These are phyloP conservation scores for Drosophila kambysellisi DNA, from an alignment of 2,888 invertebrate genomes.

Conservation along the genomic window DNA sequence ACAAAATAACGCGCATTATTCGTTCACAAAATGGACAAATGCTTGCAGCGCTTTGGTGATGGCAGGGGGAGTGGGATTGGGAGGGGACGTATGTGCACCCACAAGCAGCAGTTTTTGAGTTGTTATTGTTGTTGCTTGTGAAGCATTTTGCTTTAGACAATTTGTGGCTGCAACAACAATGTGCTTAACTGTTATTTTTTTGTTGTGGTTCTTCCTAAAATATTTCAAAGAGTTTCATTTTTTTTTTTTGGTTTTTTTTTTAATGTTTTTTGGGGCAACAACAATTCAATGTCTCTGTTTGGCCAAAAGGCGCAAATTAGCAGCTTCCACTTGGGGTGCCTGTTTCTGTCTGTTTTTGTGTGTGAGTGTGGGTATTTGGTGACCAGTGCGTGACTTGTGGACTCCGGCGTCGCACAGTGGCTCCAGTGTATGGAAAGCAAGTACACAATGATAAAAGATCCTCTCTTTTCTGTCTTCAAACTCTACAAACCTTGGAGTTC, in stretches of 20 bases:
- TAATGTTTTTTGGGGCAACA: constrained; percentile 33
- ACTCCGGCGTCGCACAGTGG: constrained; percentile 51
- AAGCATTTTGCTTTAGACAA: constrained; percentile 53
- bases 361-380: constrained; percentile 46
- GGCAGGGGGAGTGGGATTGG: neutral
- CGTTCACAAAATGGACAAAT: constrained; percentile 63
- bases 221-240: constrained; percentile 29
- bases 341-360: constrained; percentile 35
- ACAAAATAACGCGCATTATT: constrained; percentile 62
- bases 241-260: neutral
- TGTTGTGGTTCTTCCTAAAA: constrained; percentile 50
- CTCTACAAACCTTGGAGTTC: neutral
- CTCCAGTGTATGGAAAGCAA: neutral
- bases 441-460: neutral
- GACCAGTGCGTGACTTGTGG: constrained; percentile 75
- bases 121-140: constrained; percentile 29
- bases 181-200: constrained; percentile 43
- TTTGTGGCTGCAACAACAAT: constrained; percentile 29
- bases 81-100: constrained; percentile 49
- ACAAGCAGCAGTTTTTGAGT: constrained; percentile 47
- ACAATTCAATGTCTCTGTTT: constrained; percentile 75
- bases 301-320: constrained; percentile 76
- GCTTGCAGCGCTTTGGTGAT: constrained; percentile 26
- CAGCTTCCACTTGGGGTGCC: constrained; percentile 27
- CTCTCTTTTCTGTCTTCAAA: neutral